Evolutionary conservation across 2,113 vertebrate genomes (phyloP), one percentile per base, ranked within the genome.

Genomic region (Choloepus hoffmanni): DNA sequence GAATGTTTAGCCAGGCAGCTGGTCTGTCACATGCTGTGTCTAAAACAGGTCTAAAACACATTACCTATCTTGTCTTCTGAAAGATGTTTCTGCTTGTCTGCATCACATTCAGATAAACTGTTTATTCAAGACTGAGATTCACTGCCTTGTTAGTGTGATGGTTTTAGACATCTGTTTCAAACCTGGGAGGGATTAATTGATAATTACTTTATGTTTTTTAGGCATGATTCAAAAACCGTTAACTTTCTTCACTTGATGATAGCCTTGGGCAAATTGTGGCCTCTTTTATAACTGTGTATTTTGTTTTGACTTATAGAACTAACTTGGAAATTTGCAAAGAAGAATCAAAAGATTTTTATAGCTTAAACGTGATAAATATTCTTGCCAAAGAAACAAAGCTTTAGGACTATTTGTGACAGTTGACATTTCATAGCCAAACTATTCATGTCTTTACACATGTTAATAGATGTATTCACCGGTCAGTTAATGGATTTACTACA

Each of bases 271-370:
- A 89, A 85, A 85, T 89, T 13, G 50, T 81, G 53, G 1, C 18
- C 4, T 16, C 11, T 33, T 53, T 24, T 3, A 73, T 65, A 60
- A 67, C 15, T 73, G 8, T 55, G 14, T 55, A 33, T 85, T 84
- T 95, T 78, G 68, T 67, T 28, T 87, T 83, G 63, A 83, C 48
- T 43, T 68, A 48, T 36, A 53, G 36, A 85, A 36, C 76, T 89
- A 43, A 63, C 40, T 94, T 85, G 26, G n/a, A 89, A 53, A 67
- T 36, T 58, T 50, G 93, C 16, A 94, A 94, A 83, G 82, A 48
- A 74, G 13, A 94, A 83, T 78, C 48, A 89, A 86, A 97, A 79
- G 30, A 50, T 19, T 63, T 73, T 90, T 83, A n/a, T 5, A 60
- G n/a, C 5, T 79, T 81, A 90, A 77, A 65, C 55, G 55, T 74